phyloP scores from a whole-genome alignment of 2,888 invertebrate genomes.

The Rhopalosiphum nymphaeae region DNA sequence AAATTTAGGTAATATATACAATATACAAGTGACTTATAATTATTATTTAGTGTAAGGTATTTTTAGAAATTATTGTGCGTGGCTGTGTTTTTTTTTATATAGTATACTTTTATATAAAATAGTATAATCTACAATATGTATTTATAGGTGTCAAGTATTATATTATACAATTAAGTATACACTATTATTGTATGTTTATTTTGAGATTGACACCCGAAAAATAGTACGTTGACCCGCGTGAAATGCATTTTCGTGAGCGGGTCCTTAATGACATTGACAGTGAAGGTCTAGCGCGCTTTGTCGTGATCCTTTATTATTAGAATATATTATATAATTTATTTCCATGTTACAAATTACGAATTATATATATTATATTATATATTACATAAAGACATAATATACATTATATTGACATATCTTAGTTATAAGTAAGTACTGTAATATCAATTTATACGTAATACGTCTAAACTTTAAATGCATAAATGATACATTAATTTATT shows the following conservation, averaged over 20 bases:
- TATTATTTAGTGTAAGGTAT: neutral
- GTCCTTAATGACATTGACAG: constrained; percentile 53
- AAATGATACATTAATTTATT: neutral
- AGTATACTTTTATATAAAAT: neutral
- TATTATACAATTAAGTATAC: neutral
- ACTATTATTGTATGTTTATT: constrained; percentile 3
- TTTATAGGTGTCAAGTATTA: neutral
- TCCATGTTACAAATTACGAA: neutral
- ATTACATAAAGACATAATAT: neutral
- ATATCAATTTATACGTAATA: neutral
- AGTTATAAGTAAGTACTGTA: neutral
- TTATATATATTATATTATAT: neutral
- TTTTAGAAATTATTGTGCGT: neutral
- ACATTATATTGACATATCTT: neutral
- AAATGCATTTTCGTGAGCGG: constrained; percentile 45
- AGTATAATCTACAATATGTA: neutral
- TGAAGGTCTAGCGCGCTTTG: constrained; percentile 41
- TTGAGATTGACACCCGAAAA: constrained; percentile 40
- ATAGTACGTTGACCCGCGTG: constrained; percentile 34
- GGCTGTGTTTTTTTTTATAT: neutral
- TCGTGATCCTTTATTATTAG: constrained; percentile 26
- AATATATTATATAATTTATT: neutral
- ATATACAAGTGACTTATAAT: neutral
- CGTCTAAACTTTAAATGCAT: neutral
- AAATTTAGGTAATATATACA: neutral